phyloP scores from a whole-genome alignment of 1,140 invertebrate genomes.

The Drosophila pandora region DNA sequence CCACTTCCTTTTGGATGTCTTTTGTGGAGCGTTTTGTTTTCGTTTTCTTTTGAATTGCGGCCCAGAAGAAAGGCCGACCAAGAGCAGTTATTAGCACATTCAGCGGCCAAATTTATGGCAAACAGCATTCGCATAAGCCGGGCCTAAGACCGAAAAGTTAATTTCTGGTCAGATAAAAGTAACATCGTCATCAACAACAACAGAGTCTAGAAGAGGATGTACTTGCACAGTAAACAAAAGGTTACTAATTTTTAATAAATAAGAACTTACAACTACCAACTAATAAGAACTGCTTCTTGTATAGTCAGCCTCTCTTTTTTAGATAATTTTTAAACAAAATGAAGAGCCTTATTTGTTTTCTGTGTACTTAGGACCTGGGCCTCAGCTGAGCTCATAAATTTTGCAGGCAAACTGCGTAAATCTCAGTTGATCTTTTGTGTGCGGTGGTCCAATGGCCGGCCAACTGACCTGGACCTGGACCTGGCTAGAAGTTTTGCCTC shows the following conservation, averaged over 20 bases:
- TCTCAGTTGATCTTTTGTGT: slow-evolving; percentile 54
- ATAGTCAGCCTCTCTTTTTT: too few relatives aligned
- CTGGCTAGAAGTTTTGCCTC: slow-evolving; percentile 16
- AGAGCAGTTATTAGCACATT: slow-evolving; percentile 54
- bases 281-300: too few relatives aligned
- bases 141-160: slow-evolving; percentile 50
- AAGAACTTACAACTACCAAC: too few relatives aligned
- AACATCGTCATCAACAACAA: slow-evolving; percentile 55
- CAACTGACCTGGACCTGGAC: slow-evolving; percentile 6
- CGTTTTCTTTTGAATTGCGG: slow-evolving; percentile 9
- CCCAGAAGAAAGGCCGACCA: slow-evolving; percentile 1
- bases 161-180: slow-evolving; percentile 65
- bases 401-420: slow-evolving; percentile 63
- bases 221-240: neutral
- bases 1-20: slow-evolving; percentile 18
- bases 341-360: neutral
- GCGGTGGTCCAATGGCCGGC: neutral
- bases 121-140: slow-evolving; percentile 17
- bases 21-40: slow-evolving; percentile 20
- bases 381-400: slow-evolving; percentile 61
- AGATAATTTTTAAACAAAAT: neutral
- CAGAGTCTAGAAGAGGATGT: neutral
- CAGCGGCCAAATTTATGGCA: slow-evolving; percentile 53
- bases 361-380: slow-evolving; percentile 9
- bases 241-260: neutral